Percentiles rank a stretch among this genome's conserved stretches.
Conservation (phyloP, 2,113 vertebrate genomes). For the Platichthys flesus region DNA sequence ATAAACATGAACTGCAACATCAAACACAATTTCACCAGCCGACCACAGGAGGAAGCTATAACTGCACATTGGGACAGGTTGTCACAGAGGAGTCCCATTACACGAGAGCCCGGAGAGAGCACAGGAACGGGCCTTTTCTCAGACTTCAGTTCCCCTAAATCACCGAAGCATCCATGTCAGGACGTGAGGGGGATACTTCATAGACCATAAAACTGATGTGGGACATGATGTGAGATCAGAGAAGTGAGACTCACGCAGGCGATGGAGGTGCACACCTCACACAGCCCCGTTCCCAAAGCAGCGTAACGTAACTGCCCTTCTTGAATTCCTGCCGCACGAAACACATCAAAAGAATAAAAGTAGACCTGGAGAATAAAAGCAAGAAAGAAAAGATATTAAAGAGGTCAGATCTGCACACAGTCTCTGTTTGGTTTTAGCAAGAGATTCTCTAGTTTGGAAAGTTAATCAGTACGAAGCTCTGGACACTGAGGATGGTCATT, state of each 20-base stretch:
- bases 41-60: conserved; percentile 55
- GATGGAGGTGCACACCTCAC: conserved; percentile 78
- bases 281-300: conserved; percentile 82
- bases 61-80: not conserved
- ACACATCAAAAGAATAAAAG: conserved; percentile 85
- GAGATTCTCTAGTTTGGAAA: too few relatives aligned
- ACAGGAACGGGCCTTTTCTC: too few relatives aligned
- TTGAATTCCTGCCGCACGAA: conserved; percentile 82
- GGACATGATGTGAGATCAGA: not conserved
- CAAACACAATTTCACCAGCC: conserved; percentile 9
- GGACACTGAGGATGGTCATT: too few relatives aligned
- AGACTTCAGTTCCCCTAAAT: too few relatives aligned
- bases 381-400: not conserved
- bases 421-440: too few relatives aligned
- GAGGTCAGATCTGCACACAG: not conserved
- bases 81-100: not conserved
- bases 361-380: conserved; percentile 80
- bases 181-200: not conserved
- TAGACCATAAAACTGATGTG: not conserved
- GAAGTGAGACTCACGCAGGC: conserved; percentile 79
- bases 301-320: conserved; percentile 76
- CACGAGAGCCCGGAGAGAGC: not conserved
- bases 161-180: not conserved
- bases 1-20: conserved; percentile 82
- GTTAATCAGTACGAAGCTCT: too few relatives aligned